A percentile compares a stretch with the other conserved stretches of the same genome.
Evolutionary conservation across 2,113 vertebrate species (phyloP).

Genomic region (Ammodytes dubius): DNA sequence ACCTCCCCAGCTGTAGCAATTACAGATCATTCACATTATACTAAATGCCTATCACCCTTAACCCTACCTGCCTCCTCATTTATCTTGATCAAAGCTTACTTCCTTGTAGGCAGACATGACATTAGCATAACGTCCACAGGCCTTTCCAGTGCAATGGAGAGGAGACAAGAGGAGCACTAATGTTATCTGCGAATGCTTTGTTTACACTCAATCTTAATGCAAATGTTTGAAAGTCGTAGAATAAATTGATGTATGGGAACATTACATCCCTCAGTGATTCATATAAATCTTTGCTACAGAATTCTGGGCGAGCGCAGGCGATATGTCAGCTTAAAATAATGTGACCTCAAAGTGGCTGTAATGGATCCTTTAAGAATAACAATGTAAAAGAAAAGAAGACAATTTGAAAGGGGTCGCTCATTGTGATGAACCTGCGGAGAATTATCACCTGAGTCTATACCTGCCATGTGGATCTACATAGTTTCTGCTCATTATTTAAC

Average conservation of each 20-base stretch:
- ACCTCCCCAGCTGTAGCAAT: not conserved
- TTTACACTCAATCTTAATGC: slow-evolving; percentile 5
- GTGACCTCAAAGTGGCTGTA: not conserved
- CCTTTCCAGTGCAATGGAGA: not conserved
- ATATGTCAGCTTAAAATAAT: not conserved
- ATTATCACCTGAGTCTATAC: not conserved
- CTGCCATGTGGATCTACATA: not conserved
- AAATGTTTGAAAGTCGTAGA: not conserved
- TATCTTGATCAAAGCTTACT: slow-evolving; percentile 6
- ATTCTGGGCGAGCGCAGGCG: not conserved
- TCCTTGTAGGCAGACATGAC: not conserved
- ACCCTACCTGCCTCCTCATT: slow-evolving; percentile 14
- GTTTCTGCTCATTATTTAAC: not conserved
- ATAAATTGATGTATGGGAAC: not conserved
- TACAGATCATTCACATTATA: slow-evolving; percentile 1
- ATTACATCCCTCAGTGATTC: not conserved
- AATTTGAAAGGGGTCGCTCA: not conserved
- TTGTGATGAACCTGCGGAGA: not conserved
- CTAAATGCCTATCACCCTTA: not conserved
- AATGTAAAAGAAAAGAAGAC: not conserved
- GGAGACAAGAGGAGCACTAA: not conserved
- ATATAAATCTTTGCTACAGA: not conserved
- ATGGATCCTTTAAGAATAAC: not conserved
- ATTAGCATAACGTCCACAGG: slow-evolving; percentile 18
- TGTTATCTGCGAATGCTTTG: not conserved